A percentile compares a stretch with the other conserved stretches of the same genome.
Evolutionary conservation across 2,888 invertebrate genomes (phyloP).

Genomic region (Drosophila mimetica): DNA sequence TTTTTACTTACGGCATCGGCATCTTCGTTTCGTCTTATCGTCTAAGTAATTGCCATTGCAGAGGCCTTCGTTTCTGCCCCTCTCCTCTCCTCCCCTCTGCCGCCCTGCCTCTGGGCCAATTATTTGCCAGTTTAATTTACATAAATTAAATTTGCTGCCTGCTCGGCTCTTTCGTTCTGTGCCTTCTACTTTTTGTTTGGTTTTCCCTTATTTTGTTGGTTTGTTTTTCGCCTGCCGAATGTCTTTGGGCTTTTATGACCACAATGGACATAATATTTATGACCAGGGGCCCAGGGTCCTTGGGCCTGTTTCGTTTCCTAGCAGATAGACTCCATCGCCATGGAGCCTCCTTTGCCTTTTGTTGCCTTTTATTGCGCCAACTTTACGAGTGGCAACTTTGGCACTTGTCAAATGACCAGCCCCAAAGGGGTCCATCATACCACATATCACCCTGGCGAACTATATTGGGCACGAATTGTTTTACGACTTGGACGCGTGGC

Average conservation of each 20-base stretch:
- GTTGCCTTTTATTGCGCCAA: slow-evolving; percentile 53
- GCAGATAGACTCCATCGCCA: slow-evolving; percentile 5
- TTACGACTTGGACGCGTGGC: slow-evolving; percentile 51
- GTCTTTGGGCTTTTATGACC: slow-evolving; percentile 50
- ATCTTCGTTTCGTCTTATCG: slow-evolving; percentile 50
- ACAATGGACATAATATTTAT: slow-evolving; percentile 57
- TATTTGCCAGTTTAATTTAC: slow-evolving; percentile 64
- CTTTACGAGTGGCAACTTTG: slow-evolving; percentile 60
- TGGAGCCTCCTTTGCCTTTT: slow-evolving; percentile 17
- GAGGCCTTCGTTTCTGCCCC: slow-evolving; percentile 21
- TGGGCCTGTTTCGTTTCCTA: slow-evolving; percentile 8
- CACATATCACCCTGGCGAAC: slow-evolving; percentile 23
- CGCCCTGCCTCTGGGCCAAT: slow-evolving; percentile 46
- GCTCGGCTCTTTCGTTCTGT: slow-evolving; percentile 20
- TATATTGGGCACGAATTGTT: slow-evolving; percentile 48
- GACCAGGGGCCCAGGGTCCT: slow-evolving; percentile 28
- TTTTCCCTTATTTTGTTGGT: slow-evolving; percentile 21
- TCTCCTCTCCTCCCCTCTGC: neutral
- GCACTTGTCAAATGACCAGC: slow-evolving; percentile 57
- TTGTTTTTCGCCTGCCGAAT: slow-evolving; percentile 35
- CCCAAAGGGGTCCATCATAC: slow-evolving; percentile 44
- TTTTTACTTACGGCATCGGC: slow-evolving; percentile 34
- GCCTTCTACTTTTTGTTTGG: neutral
- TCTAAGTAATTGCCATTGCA: slow-evolving; percentile 72
- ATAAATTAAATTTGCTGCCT: slow-evolving; percentile 57